Evolutionary conservation across 2,113 vertebrate species (phyloP), one percentile per base, ranked within the genome.

Genomic region (Petaurus breviceps): DNA sequence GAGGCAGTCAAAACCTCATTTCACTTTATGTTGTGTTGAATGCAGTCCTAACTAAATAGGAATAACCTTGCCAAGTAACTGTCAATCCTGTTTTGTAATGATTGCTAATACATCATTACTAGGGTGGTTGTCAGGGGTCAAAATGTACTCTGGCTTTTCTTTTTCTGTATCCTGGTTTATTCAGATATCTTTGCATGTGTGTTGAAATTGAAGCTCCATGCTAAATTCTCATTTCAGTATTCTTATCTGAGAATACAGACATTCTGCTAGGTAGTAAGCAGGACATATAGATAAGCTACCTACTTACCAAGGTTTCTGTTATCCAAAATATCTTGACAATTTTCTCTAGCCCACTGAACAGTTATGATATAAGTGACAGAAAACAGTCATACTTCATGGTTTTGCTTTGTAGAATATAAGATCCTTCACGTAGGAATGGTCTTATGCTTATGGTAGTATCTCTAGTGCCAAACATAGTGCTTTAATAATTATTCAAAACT

Each of bases 321-420:
- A 90, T 23, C 47, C 91, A 96, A 97, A 97, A 95, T 55, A 90
- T 49, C 96, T 55, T 46, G 6, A 0, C 47, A 92, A 0, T 68
- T 97, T 91, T 96, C 68, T 93, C n/a, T 26, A 93, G 91, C 51
- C 53, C 25, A 93, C 49, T 90, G 57, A 92, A 92, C 68, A 61
- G 49, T 51, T 96, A 46, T 95, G 43, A 51, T 92, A 51, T 52
- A 92, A 92, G 37, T 95, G 10, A 10, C 89, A 96, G 90, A 95
- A 43, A 31, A 31, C 19, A 92, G 43, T 24, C 77, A 92, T 43
- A 57, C 25, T 90, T 49, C 94, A 94, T 28, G n/a, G n/a, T 84
- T 84, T 84, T 84, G n/a, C 6, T 37, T 23, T 84, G 19, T 84
- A 8, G 37, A 84, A 43, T 84, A 84, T 84, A 43, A 43, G 68